Evolutionary conservation across 2,797 vertebrate species (phyloP).

Genomic region (Syndactyla subalaris): DNA sequence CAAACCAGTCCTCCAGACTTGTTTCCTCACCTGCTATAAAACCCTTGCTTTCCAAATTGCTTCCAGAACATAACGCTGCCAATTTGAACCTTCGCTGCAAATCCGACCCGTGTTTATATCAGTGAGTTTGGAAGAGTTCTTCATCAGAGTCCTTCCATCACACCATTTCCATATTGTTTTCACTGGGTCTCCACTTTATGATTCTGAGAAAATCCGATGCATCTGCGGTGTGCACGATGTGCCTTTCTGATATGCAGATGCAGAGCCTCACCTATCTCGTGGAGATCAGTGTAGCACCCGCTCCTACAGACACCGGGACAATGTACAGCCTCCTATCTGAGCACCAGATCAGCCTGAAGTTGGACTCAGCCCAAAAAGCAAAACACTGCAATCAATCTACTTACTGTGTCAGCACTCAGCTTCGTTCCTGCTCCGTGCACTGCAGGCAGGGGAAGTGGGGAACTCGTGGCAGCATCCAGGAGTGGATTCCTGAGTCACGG

Average conservation of each 20-base stretch:
- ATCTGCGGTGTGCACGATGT: background rate
- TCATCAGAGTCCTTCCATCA: background rate
- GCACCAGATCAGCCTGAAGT: conserved; percentile 24
- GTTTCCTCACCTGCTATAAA: background rate
- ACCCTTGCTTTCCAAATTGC: background rate
- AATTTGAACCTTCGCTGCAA: background rate
- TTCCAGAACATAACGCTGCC: background rate
- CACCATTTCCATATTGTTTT: conserved; percentile 12
- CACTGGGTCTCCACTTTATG: background rate
- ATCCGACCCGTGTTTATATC: background rate
- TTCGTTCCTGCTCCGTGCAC: background rate
- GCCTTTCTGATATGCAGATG: conserved; percentile 37
- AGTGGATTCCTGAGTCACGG: background rate
- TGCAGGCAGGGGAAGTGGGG: conserved; percentile 8
- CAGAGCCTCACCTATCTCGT: conserved; percentile 28
- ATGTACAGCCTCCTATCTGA: conserved; percentile 37
- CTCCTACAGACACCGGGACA: conserved; percentile 36
- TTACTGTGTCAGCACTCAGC: conserved; percentile 43
- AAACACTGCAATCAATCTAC: conserved; percentile 36
- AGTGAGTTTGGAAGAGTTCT: background rate
- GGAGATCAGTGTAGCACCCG: conserved; percentile 50
- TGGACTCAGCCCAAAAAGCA: conserved; percentile 36
- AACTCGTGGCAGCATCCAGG: background rate
- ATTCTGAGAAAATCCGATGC: conserved; percentile 12
- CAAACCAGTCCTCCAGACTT: background rate